phyloP scores from a whole-genome alignment of 2,113 vertebrate species.

The Tragelaphus imberbis region DNA sequence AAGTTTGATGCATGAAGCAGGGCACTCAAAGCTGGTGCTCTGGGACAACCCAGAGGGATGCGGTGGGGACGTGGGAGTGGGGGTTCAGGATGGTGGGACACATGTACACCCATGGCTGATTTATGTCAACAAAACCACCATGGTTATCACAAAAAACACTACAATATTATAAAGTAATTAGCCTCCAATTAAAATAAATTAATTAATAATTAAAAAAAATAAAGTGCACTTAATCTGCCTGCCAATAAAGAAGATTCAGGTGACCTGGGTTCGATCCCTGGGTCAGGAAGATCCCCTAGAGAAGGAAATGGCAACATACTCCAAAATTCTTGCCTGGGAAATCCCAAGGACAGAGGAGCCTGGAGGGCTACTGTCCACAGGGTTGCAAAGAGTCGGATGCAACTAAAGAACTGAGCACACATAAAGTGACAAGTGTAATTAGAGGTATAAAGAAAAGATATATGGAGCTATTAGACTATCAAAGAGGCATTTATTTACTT shows the following conservation, averaged over 20 bases:
- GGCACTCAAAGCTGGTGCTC: background rate
- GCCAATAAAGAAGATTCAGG: background rate
- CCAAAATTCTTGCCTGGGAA: background rate
- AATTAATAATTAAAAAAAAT: background rate
- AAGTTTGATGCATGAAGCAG: background rate
- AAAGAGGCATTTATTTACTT: background rate
- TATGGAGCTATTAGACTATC: background rate
- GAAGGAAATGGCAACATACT: background rate
- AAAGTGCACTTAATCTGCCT: background rate
- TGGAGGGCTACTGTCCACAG: background rate
- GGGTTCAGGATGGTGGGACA: background rate
- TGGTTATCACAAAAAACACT: background rate
- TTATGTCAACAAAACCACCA: background rate
- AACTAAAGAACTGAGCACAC: background rate
- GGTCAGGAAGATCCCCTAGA: background rate
- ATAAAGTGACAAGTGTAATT: background rate
- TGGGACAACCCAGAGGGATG: background rate
- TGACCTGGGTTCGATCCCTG: background rate
- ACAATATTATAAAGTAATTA: background rate
- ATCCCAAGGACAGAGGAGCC: background rate
- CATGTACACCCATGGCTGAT: background rate
- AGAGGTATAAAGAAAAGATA: background rate
- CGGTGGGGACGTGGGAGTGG: rapidly evolving
- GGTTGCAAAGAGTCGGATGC: background rate
- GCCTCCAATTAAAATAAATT: background rate